Percentiles rank a stretch among this genome's conserved stretches.
Evolutionary conservation across 2,113 vertebrate species (phyloP).

Genomic region (Dipodomys ordii): DNA sequence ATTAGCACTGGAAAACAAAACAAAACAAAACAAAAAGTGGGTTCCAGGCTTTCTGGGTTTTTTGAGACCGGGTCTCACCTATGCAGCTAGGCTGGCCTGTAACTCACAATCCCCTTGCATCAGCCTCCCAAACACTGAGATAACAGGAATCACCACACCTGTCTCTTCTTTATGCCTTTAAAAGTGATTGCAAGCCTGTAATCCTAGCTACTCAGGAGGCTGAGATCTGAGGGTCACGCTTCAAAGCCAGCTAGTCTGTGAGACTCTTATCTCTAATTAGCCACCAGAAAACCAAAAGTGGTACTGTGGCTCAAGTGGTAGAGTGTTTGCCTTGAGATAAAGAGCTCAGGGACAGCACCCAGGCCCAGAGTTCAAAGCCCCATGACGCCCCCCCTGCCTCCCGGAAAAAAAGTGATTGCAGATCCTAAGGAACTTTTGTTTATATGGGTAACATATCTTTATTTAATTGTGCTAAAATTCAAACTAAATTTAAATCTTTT

Average conservation of each 20-base stretch:
- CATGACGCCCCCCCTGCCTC: too few relatives aligned
- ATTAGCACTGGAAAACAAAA: too few relatives aligned
- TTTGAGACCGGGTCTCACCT: background rate
- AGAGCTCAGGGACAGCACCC: too few relatives aligned
- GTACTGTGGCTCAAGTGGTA: too few relatives aligned
- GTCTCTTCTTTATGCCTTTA: background rate
- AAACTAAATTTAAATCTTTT: background rate
- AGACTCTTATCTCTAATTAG: too few relatives aligned
- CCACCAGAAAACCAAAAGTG: too few relatives aligned
- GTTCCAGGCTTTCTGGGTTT: background rate
- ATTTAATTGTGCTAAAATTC: constrained; percentile 39
- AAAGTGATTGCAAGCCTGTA: background rate
- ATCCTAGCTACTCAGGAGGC: too few relatives aligned
- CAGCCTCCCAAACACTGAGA: background rate
- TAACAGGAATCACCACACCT: background rate
- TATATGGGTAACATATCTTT: background rate
- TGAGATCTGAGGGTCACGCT: too few relatives aligned
- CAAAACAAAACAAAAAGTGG: background rate
- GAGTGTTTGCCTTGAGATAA: too few relatives aligned
- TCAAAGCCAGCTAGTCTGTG: too few relatives aligned
- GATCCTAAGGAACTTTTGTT: background rate
- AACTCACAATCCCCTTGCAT: background rate
- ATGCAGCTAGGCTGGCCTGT: background rate
- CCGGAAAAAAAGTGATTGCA: background rate
- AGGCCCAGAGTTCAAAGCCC: too few relatives aligned